Evolutionary conservation across 2,888 invertebrate genomes (phyloP), one percentile per base, ranked within the genome.

Genomic region (Eupeodes luniger): DNA sequence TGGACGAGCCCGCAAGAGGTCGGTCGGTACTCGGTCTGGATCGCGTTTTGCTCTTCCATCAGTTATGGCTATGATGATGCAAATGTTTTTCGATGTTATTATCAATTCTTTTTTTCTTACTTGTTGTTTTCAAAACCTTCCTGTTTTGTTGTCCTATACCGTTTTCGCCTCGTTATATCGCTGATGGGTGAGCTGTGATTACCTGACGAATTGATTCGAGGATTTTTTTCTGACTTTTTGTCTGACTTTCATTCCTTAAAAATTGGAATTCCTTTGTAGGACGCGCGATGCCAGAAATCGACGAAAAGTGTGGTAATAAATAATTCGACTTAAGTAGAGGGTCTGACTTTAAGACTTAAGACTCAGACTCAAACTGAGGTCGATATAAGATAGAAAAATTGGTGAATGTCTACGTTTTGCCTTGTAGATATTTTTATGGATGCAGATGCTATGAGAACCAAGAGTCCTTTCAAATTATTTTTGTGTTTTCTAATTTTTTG

Each of bases 281-380:
- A 53, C 53, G 59, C 51, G 51, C 57, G 62, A 55, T 72, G 72
- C 76, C 76, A 84, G 79, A 83, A 83, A 84, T 87, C 80, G 84
- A 70, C 74, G 88, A 78, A 72, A 88, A 84, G 85, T 88, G 85
- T 85, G 88, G 88, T 81, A 88, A 88, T 88, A 88, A 88, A 88
- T 88, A 85, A 88, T 85, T 49, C 12, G 51, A 78, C 69, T 85
- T 88, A 85, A 88, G 85, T 88, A 81, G 77, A 75, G 88, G 88
- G 81, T 87, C 80, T 27, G 47, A 44, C 19, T n/a, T 5, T 62
- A 36, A 10, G 12, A 2, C 14, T n/a, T 12, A 27, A 27, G 27
- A 27, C 27, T 27, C 27, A 27, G 27, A 27, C 27, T 27, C 1
- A 27, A 27, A 2, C 27, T 55, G 69, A 36, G 70, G 72, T 79